phyloP scores from a whole-genome alignment of 2,113 vertebrate genomes.

The Eclectus roratus region DNA sequence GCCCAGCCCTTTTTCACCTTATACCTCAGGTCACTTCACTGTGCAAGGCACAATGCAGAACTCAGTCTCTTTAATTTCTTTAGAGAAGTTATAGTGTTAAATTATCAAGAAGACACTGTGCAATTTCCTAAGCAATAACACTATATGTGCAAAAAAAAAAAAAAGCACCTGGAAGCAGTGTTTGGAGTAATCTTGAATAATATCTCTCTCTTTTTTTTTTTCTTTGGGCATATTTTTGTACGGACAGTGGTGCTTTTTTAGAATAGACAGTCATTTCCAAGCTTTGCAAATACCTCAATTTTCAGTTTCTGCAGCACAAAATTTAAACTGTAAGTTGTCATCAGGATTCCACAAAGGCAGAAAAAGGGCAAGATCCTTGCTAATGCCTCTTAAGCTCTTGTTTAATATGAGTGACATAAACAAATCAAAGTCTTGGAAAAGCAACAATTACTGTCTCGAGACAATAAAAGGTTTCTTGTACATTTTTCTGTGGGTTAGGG shows the following conservation, averaged over 20 bases:
- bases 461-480: background rate
- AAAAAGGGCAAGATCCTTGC: background rate
- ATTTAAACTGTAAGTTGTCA: background rate
- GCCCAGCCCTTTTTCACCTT: background rate
- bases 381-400: background rate
- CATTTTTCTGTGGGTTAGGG: background rate
- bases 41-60: background rate
- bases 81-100: background rate
- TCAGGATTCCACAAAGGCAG: background rate
- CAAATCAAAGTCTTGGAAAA: background rate
- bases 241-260: background rate
- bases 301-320: background rate
- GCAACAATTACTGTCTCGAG: background rate
- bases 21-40: background rate
- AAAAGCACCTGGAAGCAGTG: background rate
- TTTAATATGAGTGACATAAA: background rate
- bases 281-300: background rate
- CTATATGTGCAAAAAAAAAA: background rate
- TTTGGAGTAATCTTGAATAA: background rate
- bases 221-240: background rate
- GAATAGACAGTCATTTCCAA: background rate
- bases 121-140: background rate
- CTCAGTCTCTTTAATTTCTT: background rate
- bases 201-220: background rate
- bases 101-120: background rate